Conservation (phyloP, 2,113 vertebrate genomes). For the Bubo bubo region DNA sequence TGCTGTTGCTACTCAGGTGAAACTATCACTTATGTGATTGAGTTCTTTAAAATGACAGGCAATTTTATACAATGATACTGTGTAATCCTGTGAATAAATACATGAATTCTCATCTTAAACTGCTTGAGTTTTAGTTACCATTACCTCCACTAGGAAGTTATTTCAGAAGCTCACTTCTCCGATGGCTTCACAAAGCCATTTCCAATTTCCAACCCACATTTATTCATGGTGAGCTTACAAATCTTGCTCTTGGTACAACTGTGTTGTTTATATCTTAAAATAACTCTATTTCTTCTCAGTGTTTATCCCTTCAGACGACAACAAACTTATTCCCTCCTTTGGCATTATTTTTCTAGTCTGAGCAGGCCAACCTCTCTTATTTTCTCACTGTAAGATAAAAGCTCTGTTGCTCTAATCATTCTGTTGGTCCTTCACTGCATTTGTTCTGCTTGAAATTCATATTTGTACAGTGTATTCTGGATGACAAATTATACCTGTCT, state of each 20-base stretch:
- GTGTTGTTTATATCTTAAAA: background rate
- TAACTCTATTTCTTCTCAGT: background rate
- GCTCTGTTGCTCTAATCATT: background rate
- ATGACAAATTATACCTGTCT: background rate
- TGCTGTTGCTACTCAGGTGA: background rate
- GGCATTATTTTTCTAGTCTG: background rate
- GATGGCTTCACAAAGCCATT: background rate
- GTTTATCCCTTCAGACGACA: background rate
- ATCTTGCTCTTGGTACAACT: background rate
- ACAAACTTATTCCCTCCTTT: background rate
- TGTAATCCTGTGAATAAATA: background rate
- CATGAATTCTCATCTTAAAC: background rate
- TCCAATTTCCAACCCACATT: background rate
- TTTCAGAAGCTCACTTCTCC: background rate
- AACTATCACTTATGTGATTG: background rate
- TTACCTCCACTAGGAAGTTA: background rate
- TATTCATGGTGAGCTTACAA: background rate
- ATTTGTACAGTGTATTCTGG: background rate
- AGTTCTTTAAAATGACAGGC: background rate
- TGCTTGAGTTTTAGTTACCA: background rate
- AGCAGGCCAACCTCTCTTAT: background rate
- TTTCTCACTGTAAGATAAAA: background rate
- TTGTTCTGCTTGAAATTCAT: slow-evolving; percentile 13
- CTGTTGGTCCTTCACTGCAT: background rate
- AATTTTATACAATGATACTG: background rate